A percentile compares a stretch with the other conserved stretches of the same genome.
Conservation (phyloP, 2,888 invertebrate species). For the Plagodis dolabraria region DNA sequence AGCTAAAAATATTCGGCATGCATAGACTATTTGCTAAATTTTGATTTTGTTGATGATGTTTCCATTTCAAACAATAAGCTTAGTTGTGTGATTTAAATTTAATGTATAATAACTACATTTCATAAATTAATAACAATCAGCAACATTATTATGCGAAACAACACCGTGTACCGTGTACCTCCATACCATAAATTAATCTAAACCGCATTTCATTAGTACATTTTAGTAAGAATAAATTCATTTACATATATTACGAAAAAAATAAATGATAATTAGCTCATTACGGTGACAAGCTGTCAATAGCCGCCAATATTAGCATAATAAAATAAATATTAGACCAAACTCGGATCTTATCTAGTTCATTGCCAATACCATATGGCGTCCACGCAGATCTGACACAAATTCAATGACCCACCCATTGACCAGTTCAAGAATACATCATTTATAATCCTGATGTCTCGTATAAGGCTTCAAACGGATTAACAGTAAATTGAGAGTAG, state of each 20-base stretch:
- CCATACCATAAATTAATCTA: no score
- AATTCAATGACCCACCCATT: slow-evolving; percentile 20
- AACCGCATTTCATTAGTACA: no score
- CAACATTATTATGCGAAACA: no score
- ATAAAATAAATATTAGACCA: slow-evolving; percentile 11
- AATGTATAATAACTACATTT: no score
- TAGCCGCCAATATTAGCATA: background rate
- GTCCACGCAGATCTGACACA: slow-evolving; percentile 32
- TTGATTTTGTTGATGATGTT: no score
- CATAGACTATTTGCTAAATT: no score
- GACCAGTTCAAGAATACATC: slow-evolving; percentile 30
- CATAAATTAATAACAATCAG: no score
- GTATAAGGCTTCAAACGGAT: slow-evolving; percentile 42
- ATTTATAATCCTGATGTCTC: slow-evolving; percentile 15
- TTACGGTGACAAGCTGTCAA: slow-evolving; percentile 10
- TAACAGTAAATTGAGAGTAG: slow-evolving; percentile 62
- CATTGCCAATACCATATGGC: slow-evolving; percentile 28
- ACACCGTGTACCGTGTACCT: no score
- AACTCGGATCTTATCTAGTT: slow-evolving; percentile 25
- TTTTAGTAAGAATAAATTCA: background rate
- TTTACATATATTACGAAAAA: background rate
- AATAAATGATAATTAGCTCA: slow-evolving; percentile 9
- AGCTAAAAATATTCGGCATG: no score
- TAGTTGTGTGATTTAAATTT: no score
- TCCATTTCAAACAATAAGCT: no score